Evolutionary conservation across 2,797 vertebrate species (phyloP), one percentile per base, ranked within the genome.

Genomic region (Peromyscus nudipes): DNA sequence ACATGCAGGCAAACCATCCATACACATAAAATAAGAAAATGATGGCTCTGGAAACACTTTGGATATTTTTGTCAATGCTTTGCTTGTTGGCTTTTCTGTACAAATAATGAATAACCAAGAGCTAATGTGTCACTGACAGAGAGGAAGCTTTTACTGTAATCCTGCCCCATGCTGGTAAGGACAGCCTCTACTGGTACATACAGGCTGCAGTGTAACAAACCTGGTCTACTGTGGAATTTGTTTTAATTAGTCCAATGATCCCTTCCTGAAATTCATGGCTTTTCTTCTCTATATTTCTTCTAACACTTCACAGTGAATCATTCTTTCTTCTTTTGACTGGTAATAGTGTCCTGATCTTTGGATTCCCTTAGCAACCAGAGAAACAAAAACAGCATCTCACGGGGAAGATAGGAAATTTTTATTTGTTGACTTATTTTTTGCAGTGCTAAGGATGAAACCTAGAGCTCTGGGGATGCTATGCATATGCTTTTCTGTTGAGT

Each of bases 221-320:
- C 97, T 96, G 95, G 97, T 96, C 94, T 76, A 95, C 92, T 96
- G 95, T 27, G 80, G 92, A 98, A 96, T 98, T 95, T 97, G 95
- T 98, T 98, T 96, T 97, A 97, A 97, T 97, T 92, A 93, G 90
- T 96, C 96, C 49, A 67, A 7, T 21, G 43, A 3, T 75, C 52
- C 85, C 69, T 65, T 55, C 52, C 71, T 62, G 6, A 25, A 92
- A 98, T 97, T 91, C 94, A 98, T 87, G 52, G 60, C 37, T 81
- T 92, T 87, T 81, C 37, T 25, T 91, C 25, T 89, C 73, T 83
- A 88, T 49, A 67, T 77, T 82, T 89, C 46, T 34, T 92, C 21
- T n/a, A 92, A 69, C 10, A 93, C 19, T 57, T 93, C 83, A 86
- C 88, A 16, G 19, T 64, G 8, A 95, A 85, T 84, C 73, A 37